Base-by-base conservation (phyloP, 2,797 vertebrate genomes). In the Toxotes lorentzi region DNA sequence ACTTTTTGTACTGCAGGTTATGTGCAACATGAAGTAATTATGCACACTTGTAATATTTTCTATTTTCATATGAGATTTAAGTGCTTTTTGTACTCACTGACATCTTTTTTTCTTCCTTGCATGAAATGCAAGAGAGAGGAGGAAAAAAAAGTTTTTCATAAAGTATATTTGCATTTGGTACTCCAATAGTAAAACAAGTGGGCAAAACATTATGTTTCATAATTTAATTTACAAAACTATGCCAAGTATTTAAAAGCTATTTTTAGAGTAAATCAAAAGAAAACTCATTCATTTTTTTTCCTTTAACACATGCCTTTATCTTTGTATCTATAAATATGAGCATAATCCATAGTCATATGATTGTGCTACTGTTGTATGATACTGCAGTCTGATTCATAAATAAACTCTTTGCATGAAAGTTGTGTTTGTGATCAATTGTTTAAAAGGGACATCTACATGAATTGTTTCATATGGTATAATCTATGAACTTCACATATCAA, bases 61-160 rank as follows among this genome's bases (percentile, higher is more conserved):
- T 95, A 95, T 95, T 95, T 95, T 95, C 94, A 94, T 95, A 95
- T 90, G 93, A 95, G 90, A 94, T 95, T 95, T 94, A 94, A 94
- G 94, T 94, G 94, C 92, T 94, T 94, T 95, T 95, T 95, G 91
- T 95, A 93, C 91, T 93, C 92, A 90, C 91, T 68, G 89, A 90
- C 93, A 92, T 93, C 84, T 92, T 93, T 94, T 91, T 92, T 93
- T 92, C 91, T 92, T 93, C 91, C 91, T 93, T 92, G 92, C 93
- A 93, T 93, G 93, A 90, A 90, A 92, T 93, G 92, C 89, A 92
- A 90, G 87, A 84, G 78, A 89, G 83, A 93, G 90, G 86, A 91
- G 83, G 81, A 16, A 90, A 91, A 70, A 92, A 78, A 88, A 79
- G 79, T 89, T 94, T 94, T 94, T 93, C 92, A 93, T 93, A 94